These are phyloP conservation scores for Nothura maculosa DNA, from an alignment of 2,797 vertebrate species.

Conservation along the genomic window DNA sequence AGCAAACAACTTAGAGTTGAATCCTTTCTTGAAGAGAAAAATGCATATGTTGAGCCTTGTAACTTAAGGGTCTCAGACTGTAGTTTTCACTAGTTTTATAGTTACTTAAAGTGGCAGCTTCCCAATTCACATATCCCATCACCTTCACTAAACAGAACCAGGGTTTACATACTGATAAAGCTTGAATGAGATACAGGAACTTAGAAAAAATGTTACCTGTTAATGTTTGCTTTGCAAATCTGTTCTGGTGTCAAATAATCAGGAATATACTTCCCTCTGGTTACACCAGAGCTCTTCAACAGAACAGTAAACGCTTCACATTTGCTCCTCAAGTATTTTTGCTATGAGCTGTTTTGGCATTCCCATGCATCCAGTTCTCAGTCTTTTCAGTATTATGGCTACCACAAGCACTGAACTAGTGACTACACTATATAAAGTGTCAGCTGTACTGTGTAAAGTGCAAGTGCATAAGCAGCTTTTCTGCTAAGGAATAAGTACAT, in stretches of 20 bases:
- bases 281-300: not conserved
- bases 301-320: not conserved
- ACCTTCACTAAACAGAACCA: not conserved
- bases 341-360: not conserved
- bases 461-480: slow-evolving; percentile 26
- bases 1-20: not conserved
- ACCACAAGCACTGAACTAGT: not conserved
- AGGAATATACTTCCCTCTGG: not conserved
- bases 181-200: not conserved
- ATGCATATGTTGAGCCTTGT: not conserved
- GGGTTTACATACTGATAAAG: not conserved
- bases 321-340: not conserved
- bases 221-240: not conserved
- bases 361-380: accelerated
- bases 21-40: not conserved
- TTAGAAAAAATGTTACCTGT: not conserved
- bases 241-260: not conserved
- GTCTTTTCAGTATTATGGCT: not conserved
- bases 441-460: slow-evolving; percentile 28
- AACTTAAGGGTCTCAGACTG: not conserved
- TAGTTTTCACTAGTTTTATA: not conserved
- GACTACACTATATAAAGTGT: slow-evolving; percentile 29
- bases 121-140: not conserved
- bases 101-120: not conserved
- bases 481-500: slow-evolving; percentile 3